Evolutionary conservation across 2,797 vertebrate species (phyloP), one percentile per base, ranked within the genome.

Genomic region (Manis pentadactyla): DNA sequence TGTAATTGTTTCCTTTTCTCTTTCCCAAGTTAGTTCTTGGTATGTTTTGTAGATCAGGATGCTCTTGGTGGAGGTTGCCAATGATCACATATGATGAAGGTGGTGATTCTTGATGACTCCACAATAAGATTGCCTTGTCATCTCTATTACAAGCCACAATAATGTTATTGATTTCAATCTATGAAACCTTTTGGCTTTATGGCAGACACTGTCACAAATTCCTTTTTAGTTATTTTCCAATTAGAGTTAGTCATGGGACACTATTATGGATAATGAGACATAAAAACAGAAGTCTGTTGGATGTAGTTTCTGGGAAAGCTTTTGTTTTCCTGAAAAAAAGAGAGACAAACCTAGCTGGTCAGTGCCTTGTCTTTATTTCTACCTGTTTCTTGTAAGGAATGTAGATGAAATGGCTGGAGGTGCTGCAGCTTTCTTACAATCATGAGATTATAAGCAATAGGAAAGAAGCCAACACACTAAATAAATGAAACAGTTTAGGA

Each of bases 221-320:
- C 37, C 14, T 83, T 92, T 25, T 46, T 49, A 37, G 23, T 69
- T 96, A 19, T 84, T 95, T 91, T 93, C 79, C n/a, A 79, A 23
- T 71, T 57, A 81, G 27, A 82, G 39, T 49, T 51, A 61, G 37
- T 14, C 61, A 46, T 57, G 25, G 59, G 71, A 81, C 34, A 57
- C 1, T 51, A 15, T 63, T n/a, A 29, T 39, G 64, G 59, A 73
- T 64, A 74, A 25, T 39, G 64, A 90, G 27, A 68, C 3, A 5
- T 29, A 87, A 88, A 87, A 88, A 21, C 25, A 34, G 57, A 73
- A 51, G 34, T 37, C 46, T 75, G 39, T 34, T 85, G 59, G 66
- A 71, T 34, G 34, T 5, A 90, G 27, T 71, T 86, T 85, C 59
- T 83, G 29, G 37, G 63, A 64, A 90, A 90, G 37, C 29, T 64